Conservation (phyloP, 2,888 invertebrate species). For the Xestia ashworthii region DNA sequence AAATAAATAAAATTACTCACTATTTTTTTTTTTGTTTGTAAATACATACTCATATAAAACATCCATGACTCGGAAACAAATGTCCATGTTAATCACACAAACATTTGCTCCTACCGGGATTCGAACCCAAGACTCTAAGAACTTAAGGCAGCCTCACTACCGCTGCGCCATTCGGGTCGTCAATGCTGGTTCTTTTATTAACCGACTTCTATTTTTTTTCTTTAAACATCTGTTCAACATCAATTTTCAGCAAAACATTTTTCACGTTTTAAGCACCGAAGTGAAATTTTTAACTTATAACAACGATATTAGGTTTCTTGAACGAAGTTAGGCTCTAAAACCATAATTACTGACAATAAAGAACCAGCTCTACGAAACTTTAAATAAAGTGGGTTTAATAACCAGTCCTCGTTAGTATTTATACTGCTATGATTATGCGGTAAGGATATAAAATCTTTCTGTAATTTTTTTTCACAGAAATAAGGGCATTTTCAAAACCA, state of each 20-base stretch:
- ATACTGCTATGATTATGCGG: not conserved
- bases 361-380: not conserved
- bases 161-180: too few relatives aligned
- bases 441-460: not conserved
- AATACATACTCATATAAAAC: too few relatives aligned
- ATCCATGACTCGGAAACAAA: too few relatives aligned
- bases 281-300: conserved; percentile 1
- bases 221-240: not conserved
- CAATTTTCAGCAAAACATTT: not conserved
- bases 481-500: not conserved
- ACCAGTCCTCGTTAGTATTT: not conserved
- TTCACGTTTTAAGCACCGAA: conserved; percentile 5
- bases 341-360: conserved; percentile 7
- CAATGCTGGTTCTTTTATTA: not conserved
- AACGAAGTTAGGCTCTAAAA: not conserved
- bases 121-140: too few relatives aligned
- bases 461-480: not conserved
- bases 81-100: too few relatives aligned
- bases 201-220: too few relatives aligned
- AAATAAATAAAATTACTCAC: too few relatives aligned
- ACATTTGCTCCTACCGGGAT: too few relatives aligned
- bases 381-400: not conserved
- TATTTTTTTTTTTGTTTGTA: too few relatives aligned
- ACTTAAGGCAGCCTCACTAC: too few relatives aligned
- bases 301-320: conserved; percentile 25